Base-by-base conservation (phyloP, 1,140 invertebrate genomes). In the Drosophila grimshawi region DNA sequence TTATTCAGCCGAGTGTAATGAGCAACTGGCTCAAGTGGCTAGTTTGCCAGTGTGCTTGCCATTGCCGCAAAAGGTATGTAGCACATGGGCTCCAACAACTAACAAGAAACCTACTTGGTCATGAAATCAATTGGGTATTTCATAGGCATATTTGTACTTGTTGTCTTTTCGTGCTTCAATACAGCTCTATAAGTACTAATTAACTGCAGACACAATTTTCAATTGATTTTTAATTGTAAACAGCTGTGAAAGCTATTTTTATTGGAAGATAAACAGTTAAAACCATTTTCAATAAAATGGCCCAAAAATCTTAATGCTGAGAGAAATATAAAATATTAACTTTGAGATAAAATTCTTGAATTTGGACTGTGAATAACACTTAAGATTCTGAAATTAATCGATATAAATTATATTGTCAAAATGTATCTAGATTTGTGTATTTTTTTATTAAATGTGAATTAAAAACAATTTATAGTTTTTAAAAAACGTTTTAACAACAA, bases 1-100 rank as follows among this genome's bases (percentile, higher is more conserved):
- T 86, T 86, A 86, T 83, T 79, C 73, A 80, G 74, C 65, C 83
- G 72, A 88, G 85, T 89, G 85, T 88, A 88, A 88, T 88, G 85
- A 83, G 85, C 77, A 88, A 89, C 83, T 89, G 85, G 76, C 63
- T 83, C 65, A 80, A 88, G 83, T 89, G 83, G 68, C 75, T 64
- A 19, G 19, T 19, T 19, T 19, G 19, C 32, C n/a, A 39, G 53
- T 43, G 39, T 80, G 60, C 11, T 48, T 80, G 60, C 10, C 30
- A 45, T 3, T 27, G 41, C 41, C 33, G 7, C n/a, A 29, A 43
- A 39, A 68, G 56, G 41, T 68, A 49, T 68, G 46, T 48, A 33
- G 48, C 68, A 39, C 67, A 65, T 29, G 41, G 30, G n/a, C 43
- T 49, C 63, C 43, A 51, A 60, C 29, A 45, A 39, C 59, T 59